Evolutionary conservation across 2,113 vertebrate genomes (phyloP), one percentile per base, ranked within the genome.

Genomic region (Cacatua alba): DNA sequence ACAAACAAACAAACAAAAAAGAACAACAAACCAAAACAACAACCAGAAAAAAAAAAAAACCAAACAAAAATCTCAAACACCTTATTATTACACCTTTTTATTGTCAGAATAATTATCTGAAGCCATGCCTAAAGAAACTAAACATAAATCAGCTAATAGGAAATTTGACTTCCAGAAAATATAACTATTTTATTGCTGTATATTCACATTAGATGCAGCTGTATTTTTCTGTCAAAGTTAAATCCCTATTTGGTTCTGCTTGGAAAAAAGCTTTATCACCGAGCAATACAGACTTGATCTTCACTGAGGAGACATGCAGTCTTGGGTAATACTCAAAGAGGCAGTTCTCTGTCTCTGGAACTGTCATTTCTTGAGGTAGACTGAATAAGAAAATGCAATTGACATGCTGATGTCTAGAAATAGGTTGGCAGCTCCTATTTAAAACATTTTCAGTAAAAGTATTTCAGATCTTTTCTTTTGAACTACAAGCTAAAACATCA

Each of bases 1-100:
- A 0, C 11, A 35, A 6, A 0, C 10, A 33, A 59, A 9, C 20
- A 10, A n/a, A 5, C 15, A 31, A 20, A n/a, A 55, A 14, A 2
- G 8, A 57, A 13, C 5, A 53, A 19, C 17, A 59, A 59, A 23
- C 33, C 57, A 59, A 59, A 59, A 23, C 33, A 21, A 15, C 57
- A 35, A 7, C 33, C 8, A 59, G n/a, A 23, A 57, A 31, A 14
- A 23, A 33, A 17, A 2, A 3, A 9, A 37, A 37, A 37, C 4
- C 55, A n/a, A 57, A 21, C 33, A 21, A 11, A 64, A 31, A 15
- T 4, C 10, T 16, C 7, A 12, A 62, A 37, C 8, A 28, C 2
- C 3, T 19, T 80, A 55, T 29, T 67, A 15, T 28, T 68, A 3
- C 4, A 35, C 2, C 9, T 46, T 33, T 17, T 44, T 53, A 15